These are phyloP conservation scores for Antitype chi DNA, from an alignment of 2,888 invertebrate genomes.

Conservation along the genomic window DNA sequence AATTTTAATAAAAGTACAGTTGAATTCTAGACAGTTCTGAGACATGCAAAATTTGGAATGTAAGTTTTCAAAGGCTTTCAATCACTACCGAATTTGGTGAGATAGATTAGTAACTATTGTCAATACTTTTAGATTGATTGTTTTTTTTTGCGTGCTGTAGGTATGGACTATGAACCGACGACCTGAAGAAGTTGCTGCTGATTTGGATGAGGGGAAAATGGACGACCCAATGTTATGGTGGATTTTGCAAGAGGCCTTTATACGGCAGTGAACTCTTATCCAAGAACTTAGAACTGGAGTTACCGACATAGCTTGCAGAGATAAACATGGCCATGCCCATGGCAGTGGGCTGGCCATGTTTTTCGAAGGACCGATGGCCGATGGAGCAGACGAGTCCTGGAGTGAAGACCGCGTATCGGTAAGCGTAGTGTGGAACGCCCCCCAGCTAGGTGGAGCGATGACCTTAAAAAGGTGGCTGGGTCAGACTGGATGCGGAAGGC, in stretches of 20 bases:
- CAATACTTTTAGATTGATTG: not conserved
- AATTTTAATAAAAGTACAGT: not conserved
- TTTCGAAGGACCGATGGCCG: too few relatives aligned
- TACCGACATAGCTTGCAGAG: too few relatives aligned
- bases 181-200: not conserved
- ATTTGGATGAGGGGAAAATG: not conserved
- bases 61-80: conserved; percentile 10
- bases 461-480: too few relatives aligned
- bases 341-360: too few relatives aligned
- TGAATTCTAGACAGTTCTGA: not conserved
- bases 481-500: too few relatives aligned
- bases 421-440: too few relatives aligned
- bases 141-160: not conserved
- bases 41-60: not conserved
- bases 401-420: too few relatives aligned
- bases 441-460: too few relatives aligned
- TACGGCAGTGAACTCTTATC: not conserved
- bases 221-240: too few relatives aligned
- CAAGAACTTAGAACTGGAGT: too few relatives aligned
- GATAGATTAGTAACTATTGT: conserved; percentile 25
- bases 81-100: conserved; percentile 10
- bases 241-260: not conserved
- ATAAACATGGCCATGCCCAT: too few relatives aligned
- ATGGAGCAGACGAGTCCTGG: too few relatives aligned
- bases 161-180: not conserved